Evolutionary conservation across 2,113 vertebrate genomes (phyloP), one percentile per base, ranked within the genome.

Genomic region (Prolemur simus): DNA sequence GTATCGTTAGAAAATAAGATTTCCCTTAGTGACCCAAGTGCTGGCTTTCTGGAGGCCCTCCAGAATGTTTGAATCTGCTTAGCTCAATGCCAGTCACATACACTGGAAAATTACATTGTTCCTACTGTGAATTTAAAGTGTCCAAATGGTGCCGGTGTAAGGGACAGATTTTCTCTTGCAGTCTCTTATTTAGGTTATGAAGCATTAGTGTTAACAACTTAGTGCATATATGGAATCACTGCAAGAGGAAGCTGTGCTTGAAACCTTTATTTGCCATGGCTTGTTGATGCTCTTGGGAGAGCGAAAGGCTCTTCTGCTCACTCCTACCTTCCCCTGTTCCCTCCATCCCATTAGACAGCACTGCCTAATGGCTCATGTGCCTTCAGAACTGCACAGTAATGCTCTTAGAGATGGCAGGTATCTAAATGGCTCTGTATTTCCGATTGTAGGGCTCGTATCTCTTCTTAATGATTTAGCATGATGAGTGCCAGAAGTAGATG

Each of bases 401-500:
- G 86, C 66, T 84, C 81, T 91, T 34, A 37, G 45, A 97, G 56
- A 66, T 60, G 45, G 47, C 56, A 5, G 74, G 52, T 81, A 69
- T 14, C 83, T 58, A 86, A 93, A 80, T 71, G 39, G 56, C 56
- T 96, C 60, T 45, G 47, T n/a, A 0, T 56, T 85, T 68, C 87
- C 54, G 86, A 47, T 42, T 49, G 0, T 45, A 69, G 34, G 21
- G 23, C 68, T 83, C 74, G 89, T 91, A 80, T 87, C 93, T 94
- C 89, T 90, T 88, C 91, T 52, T 95, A 95, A 84, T 2, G 69
- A 80, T 58, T 83, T 82, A 94, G 69, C n/a, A 6, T 34, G 21
- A 8, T 29, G 21, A 80, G 60, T 96, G 93, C 91, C 93, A 91
- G 56, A 81, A 96, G 83, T 58, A 91, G 89, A 96, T 66, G 84